Conservation (phyloP, 2,797 vertebrate species). For the Heteromormyrus szaboi region DNA sequence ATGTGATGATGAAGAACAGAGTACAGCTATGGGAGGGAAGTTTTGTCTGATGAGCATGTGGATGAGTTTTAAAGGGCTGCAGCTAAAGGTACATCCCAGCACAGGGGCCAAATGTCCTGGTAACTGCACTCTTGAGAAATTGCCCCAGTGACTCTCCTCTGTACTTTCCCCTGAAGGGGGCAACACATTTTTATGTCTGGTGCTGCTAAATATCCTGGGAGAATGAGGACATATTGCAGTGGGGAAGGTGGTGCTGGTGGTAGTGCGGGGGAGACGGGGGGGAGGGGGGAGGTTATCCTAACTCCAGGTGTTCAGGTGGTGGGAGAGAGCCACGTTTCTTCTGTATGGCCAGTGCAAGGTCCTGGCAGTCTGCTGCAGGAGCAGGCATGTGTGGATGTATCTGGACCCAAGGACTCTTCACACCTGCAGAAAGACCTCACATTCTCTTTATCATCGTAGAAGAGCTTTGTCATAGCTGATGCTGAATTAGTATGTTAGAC, state of each 20-base stretch:
- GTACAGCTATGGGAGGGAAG: not conserved
- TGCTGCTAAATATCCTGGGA: slow-evolving; percentile 39
- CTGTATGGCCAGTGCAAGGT: not conserved
- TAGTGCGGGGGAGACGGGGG: slow-evolving; percentile 9
- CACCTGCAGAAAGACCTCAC: not conserved
- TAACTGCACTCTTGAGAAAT: slow-evolving; percentile 61
- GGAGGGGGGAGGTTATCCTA: not conserved
- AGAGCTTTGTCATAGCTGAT: not conserved
- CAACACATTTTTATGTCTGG: slow-evolving; percentile 92
- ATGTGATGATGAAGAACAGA: not conserved
- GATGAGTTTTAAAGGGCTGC: not conserved
- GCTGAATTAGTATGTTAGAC: not conserved
- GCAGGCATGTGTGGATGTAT: slow-evolving; percentile 6
- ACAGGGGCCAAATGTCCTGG: slow-evolving; percentile 25
- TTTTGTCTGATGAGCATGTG: not conserved
- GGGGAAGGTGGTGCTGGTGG: slow-evolving; percentile 24
- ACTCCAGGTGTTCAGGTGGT: not conserved
- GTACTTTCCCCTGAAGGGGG: slow-evolving; percentile 64
- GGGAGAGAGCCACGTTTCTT: not conserved
- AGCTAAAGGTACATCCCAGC: not conserved
- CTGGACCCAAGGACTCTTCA: not conserved
- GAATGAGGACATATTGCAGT: slow-evolving; percentile 13
- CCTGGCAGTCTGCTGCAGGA: not conserved
- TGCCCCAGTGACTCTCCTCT: slow-evolving; percentile 30
- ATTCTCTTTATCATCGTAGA: not conserved